Evolutionary conservation across 2,888 invertebrate species (phyloP), one percentile per base, ranked within the genome.

Genomic region (Acrobasis repandana): DNA sequence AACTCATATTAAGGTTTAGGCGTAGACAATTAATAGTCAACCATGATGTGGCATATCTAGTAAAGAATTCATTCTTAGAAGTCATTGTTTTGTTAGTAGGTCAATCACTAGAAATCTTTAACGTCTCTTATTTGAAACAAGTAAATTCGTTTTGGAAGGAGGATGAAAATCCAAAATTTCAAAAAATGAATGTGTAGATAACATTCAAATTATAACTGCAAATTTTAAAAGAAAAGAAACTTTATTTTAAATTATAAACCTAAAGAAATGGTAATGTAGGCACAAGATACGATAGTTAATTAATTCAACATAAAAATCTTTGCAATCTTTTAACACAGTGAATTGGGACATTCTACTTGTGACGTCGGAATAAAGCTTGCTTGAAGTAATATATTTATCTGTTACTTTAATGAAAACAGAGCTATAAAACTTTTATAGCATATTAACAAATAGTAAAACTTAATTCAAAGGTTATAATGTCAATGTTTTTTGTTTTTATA

Each of bases 391-490:
- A n/a, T 33, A 50, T 50, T n/a, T n/a, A 14, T 50, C 50, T 14
- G 33, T 18, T 33, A 18, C 51, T 34, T 52, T 52, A 9, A 52
- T 36, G 15, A 36, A 16, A 15, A 20, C 28, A 51, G 1, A 11
- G 11, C 52, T 36, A 36, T 52, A 52, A 52, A 52, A 52, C 36
- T 36, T 36, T 52, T 15, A 52, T 15, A 36, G 16, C 36, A 16
- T 16, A 36, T 36, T 52, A 52, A 52, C 16, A 16, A 36, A 36
- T 16, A 36, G 16, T 52, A 11, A 36, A 52, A 52, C 36, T 52
- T 16, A 52, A 36, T 52, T 16, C 4, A 18, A 15, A 36, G 11
- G 52, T 16, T 50, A 28, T 28, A 28, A 28, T 28, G 6, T 28
- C 28, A 28, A 5, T 28, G 2, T 28, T 28, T 28, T 28, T 5